Evolutionary conservation across 1,140 invertebrate species (phyloP), one percentile per base, ranked within the genome.

Genomic region (Drosophila novamexicana): DNA sequence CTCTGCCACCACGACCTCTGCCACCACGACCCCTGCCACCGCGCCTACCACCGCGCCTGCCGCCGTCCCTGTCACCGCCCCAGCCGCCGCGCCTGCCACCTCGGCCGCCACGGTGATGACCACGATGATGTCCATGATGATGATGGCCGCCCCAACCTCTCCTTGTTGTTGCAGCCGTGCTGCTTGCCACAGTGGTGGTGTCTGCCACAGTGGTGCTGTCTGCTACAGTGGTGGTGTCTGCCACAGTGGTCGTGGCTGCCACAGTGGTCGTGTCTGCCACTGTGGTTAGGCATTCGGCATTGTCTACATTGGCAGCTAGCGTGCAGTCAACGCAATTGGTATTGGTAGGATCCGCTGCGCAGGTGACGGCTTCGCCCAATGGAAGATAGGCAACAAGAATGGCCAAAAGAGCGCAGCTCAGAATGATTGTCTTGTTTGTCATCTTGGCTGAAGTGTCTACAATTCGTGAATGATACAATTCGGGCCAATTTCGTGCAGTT

Each of bases 331-430:
- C 14, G n/a, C 63, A 66, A 12, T 7, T 12, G 0, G 0, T 2
- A 16, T 9, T 1, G 18, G 1, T 32, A 0, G 49, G 49, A 0
- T 66, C 63, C 0, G 2, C 50, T 0, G 10, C n/a, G 16, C 63
- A 66, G 42, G 42, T 16, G 6, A 39, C 52, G 0, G 63, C 63
- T 7, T 56, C 18, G 4, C 34, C n/a, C 1, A 9, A 4, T 7
- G 63, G 42, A 3, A 40, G 18, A 10, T 39, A 37, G 42, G 52
- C 53, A 36, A 57, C 29, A 0, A 66, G 63, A 1, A 66, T 47
- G 7, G 63, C 53, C 52, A 66, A 2, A 12, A 66, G 42, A 9
- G 42, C 52, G 16, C 32, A 66, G 53, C 53, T 45, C 16, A 66
- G 10, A 1, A 16, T 7, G 2, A 56, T 6, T 12, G n/a, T 29